Percentiles rank a stretch among this genome's conserved stretches.
phyloP scores from a whole-genome alignment of 1,140 invertebrate species.

The Pissodes strobi region DNA sequence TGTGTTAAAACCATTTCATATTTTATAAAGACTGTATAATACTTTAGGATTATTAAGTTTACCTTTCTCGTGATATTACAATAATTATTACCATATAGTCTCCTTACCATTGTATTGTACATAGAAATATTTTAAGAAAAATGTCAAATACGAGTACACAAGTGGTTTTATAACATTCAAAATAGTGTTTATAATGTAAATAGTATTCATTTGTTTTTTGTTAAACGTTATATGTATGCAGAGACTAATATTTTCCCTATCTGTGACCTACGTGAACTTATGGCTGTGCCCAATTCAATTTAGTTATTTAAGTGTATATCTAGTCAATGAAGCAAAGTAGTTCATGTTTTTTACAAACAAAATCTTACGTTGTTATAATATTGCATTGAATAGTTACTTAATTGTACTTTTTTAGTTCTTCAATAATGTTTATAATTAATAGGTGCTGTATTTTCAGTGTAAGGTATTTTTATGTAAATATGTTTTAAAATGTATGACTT shows the following conservation, averaged over 20 bases:
- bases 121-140: neutral
- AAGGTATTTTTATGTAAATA: no score
- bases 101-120: constrained; percentile 1
- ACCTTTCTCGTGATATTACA: constrained; percentile 26
- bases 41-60: constrained; percentile 1
- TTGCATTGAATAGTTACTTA: no score
- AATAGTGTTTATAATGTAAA: constrained; percentile 19
- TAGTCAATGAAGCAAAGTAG: no score
- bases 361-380: no score
- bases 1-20: constrained; percentile 8
- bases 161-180: constrained; percentile 22
- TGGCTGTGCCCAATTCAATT: no score
- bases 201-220: constrained; percentile 12
- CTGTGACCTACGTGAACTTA: no score
- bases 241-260: neutral
- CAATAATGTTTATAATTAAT: no score
- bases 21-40: constrained; percentile 21
- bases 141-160: constrained; percentile 4
- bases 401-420: no score
- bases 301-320: no score
- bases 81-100: constrained; percentile 15
- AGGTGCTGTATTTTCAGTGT: no score
- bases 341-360: no score
- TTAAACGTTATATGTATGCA: neutral
- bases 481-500: no score